phyloP scores from a whole-genome alignment of 2,113 vertebrate species.

The Aegotheles bennettii region DNA sequence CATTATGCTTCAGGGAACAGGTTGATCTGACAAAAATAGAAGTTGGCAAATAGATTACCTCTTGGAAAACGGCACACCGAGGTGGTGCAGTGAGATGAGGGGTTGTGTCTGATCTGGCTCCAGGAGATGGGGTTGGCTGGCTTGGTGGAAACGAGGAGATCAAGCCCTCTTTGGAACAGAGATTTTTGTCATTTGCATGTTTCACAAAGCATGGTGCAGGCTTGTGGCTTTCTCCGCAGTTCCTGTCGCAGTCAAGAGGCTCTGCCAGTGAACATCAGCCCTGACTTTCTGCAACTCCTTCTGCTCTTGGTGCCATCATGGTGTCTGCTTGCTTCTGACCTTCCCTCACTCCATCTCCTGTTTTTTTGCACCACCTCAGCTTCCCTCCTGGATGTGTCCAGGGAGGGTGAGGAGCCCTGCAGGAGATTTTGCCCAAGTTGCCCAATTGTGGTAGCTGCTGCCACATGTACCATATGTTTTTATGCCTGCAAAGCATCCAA shows the following conservation, averaged over 20 bases:
- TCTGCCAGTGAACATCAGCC: conserved; percentile 9
- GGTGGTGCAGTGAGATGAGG: not conserved
- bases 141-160: not conserved
- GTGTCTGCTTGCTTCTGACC: not conserved
- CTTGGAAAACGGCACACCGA: not conserved
- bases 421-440: not conserved
- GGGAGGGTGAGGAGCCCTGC: not conserved
- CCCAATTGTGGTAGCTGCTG: not conserved
- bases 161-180: not conserved
- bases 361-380: not conserved
- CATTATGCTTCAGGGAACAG: conserved; percentile 55
- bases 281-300: not conserved
- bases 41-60: conserved; percentile 45
- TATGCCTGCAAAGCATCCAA: not conserved
- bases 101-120: not conserved
- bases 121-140: not conserved
- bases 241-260: not conserved
- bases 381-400: not conserved
- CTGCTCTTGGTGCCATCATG: not conserved
- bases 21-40: conserved; percentile 61
- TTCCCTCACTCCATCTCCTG: not conserved
- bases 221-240: rapidly evolving
- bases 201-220: not conserved
- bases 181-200: not conserved
- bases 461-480: not conserved